phyloP scores from a whole-genome alignment of 2,888 invertebrate genomes.

The Zaprionus obscuricornis region DNA sequence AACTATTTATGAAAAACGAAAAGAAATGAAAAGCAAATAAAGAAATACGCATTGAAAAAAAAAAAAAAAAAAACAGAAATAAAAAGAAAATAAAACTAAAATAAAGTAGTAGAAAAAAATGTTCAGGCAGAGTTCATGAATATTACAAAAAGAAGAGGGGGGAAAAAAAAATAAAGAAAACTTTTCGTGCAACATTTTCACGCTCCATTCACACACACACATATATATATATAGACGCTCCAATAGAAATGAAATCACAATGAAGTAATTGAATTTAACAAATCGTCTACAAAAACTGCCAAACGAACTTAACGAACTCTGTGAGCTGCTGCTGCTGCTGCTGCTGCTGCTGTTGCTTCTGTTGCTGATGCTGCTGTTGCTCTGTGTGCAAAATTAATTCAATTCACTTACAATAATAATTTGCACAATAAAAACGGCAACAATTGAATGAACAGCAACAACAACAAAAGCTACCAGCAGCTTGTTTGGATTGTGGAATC shows the following conservation, averaged over 20 bases:
- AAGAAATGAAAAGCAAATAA: background rate
- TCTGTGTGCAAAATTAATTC: slow-evolving; percentile 65
- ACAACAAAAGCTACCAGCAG: slow-evolving; percentile 33
- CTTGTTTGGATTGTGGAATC: slow-evolving; percentile 5
- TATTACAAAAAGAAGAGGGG: slow-evolving; percentile 3
- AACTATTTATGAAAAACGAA: slow-evolving; percentile 42
- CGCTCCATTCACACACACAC: slow-evolving; percentile 29
- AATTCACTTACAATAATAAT: slow-evolving; percentile 77
- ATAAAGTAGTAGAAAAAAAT: background rate
- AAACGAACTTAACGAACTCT: slow-evolving; percentile 31
- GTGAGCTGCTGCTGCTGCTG: background rate
- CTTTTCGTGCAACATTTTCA: slow-evolving; percentile 39
- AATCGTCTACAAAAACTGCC: slow-evolving; percentile 57
- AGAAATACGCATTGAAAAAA: no score
- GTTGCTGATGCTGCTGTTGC: no score
- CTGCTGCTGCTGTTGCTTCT: no score
- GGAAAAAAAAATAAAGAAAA: slow-evolving; percentile 26
- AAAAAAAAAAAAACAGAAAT: no score
- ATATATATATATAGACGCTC: background rate
- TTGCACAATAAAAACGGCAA: slow-evolving; percentile 74
- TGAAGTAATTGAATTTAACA: slow-evolving; percentile 75
- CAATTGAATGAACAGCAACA: slow-evolving; percentile 56
- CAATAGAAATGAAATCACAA: slow-evolving; percentile 55
- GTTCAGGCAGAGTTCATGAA: slow-evolving; percentile 7
- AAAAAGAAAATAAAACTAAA: slow-evolving; percentile 46